Evolutionary conservation across 1,140 invertebrate genomes (phyloP), one percentile per base, ranked within the genome.

Genomic region (Dreissena polymorpha): DNA sequence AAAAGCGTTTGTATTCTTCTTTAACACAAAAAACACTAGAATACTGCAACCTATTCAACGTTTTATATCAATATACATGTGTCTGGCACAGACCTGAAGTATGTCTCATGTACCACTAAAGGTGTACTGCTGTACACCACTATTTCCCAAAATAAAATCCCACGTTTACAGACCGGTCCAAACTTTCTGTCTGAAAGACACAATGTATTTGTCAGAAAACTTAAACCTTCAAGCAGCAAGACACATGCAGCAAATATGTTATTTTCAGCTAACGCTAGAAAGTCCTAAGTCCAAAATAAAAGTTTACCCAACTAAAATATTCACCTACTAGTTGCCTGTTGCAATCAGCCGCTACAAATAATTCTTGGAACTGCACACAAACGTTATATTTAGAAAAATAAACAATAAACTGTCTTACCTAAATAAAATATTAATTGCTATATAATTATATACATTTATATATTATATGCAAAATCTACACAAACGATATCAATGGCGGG

Each of bases 41-140:
- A n/a, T n/a, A n/a, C n/a, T n/a, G n/a, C n/a, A n/a, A n/a, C n/a
- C n/a, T n/a, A n/a, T n/a, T n/a, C n/a, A n/a, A n/a, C n/a, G n/a
- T n/a, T n/a, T n/a, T n/a, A 80, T 13, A 23, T 49, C 5, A 77
- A 90, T 92, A 93, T 88, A 95, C 94, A 93, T 74, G 97, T 96
- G 86, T 96, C 95, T n/a, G 94, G 91, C 63, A 95, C 95, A 23
- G 95, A 93, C 14, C 94, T 89, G 49, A 97, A 92, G 91, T 97
- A 96, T 87, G 97, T 97, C 85, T 98, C 97, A 67, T 91, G 91
- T 8, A 90, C 81, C 27, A 92, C 83, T 12, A 90, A 93, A 86
- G 96, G 96, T 89, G 97, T 97, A 25, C 96, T 95, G 85, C 95
- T 92, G 91, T 96, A 96, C 27, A 95, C 89, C 13, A 97, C 92